These are phyloP conservation scores for Tachyglossus aculeatus DNA, from an alignment of 2,797 vertebrate species.

Conservation along the genomic window DNA sequence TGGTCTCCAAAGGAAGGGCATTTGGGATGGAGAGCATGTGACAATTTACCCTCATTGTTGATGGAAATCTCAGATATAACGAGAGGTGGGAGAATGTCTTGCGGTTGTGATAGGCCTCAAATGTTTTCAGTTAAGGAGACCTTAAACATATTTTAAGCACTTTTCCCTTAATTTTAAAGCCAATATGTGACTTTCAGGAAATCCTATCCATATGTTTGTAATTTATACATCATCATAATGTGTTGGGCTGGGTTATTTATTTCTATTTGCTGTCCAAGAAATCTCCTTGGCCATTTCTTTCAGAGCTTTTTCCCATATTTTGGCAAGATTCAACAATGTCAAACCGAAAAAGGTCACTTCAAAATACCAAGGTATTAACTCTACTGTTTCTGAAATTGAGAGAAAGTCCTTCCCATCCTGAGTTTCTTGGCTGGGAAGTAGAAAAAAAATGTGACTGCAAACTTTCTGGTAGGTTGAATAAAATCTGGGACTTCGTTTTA, in stretches of 20 bases:
- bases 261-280: constrained; percentile 1
- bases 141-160: constrained; percentile 24
- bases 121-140: constrained; percentile 3
- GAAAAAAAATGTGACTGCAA: not conserved
- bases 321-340: not conserved
- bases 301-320: not conserved
- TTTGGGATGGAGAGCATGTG: not conserved
- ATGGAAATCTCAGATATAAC: constrained; percentile 1
- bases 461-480: too few species aligned
- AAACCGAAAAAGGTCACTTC: constrained; percentile 1
- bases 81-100: not conserved
- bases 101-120: constrained; percentile 13
- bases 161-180: constrained; percentile 24
- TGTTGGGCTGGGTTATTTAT: not conserved
- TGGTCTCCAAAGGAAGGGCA: not conserved
- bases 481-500: too few species aligned
- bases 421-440: not conserved
- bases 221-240: not conserved
- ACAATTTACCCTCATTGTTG: not conserved
- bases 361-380: not conserved
- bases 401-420: not conserved
- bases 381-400: not conserved
- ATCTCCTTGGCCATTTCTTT: not conserved
- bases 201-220: constrained; percentile 26
- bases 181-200: constrained; percentile 10